Evolutionary conservation across 2,888 invertebrate species (phyloP).

Genomic region (Erebia ligea): DNA sequence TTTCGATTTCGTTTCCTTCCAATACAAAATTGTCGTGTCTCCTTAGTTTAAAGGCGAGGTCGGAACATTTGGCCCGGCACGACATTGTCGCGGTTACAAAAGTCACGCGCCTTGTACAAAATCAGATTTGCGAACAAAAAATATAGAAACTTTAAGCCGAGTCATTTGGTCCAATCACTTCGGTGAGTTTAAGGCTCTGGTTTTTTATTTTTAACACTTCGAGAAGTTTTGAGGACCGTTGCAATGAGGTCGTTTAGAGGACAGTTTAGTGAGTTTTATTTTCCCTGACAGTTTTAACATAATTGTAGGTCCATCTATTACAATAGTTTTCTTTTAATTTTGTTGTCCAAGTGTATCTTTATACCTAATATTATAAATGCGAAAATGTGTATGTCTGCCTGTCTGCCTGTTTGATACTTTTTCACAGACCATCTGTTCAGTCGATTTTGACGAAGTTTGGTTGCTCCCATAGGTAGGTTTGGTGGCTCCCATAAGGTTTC

Average conservation of each 20-base stretch:
- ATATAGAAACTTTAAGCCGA: constrained; percentile 55
- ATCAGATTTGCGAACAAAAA: constrained; percentile 66
- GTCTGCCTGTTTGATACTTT: too few species aligned
- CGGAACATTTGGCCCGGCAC: constrained; percentile 73
- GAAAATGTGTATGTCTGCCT: too few species aligned
- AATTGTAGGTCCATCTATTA: too few species aligned
- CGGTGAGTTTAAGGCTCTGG: constrained; percentile 9
- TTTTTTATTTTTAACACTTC: constrained; percentile 11
- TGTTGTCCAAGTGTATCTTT: too few species aligned
- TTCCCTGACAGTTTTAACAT: too few species aligned
- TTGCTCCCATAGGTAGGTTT: too few species aligned
- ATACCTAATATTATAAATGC: too few species aligned
- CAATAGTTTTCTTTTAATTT: too few species aligned
- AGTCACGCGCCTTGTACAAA: constrained; percentile 70
- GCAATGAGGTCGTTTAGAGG: not conserved
- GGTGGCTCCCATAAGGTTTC: too few species aligned
- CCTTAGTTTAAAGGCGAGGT: constrained; percentile 59
- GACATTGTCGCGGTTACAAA: constrained; percentile 75
- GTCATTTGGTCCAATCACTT: constrained; percentile 56
- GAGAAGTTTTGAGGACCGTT: not conserved
- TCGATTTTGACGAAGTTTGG: too few species aligned
- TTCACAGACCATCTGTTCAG: not conserved
- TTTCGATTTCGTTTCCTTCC: constrained; percentile 44
- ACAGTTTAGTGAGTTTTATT: not conserved
- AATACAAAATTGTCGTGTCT: constrained; percentile 37